These are phyloP conservation scores for Mylabris phalerata DNA, from an alignment of 1,140 invertebrate species.

Conservation along the genomic window DNA sequence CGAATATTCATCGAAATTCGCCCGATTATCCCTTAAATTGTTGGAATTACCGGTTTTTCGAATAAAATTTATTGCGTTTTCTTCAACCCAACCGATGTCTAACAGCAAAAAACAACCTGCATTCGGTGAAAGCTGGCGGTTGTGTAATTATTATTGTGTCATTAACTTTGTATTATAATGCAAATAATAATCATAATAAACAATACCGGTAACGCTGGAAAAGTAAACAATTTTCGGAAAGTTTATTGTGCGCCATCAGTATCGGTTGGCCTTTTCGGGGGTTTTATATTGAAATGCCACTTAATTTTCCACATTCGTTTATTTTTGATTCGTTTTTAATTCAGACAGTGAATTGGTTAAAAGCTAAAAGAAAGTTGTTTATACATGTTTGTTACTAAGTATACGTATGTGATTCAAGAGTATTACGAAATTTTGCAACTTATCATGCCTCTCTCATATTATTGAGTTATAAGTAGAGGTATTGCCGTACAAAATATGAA, in stretches of 20 bases:
- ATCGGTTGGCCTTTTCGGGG: neutral
- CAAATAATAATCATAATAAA: slow-evolving; percentile 10
- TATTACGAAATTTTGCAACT: slow-evolving; percentile 19
- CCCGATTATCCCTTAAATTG: slow-evolving; percentile 5
- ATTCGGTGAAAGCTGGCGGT: slow-evolving; percentile 16
- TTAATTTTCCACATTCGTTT: neutral
- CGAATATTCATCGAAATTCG: slow-evolving; percentile 1
- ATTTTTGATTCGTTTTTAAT: slow-evolving; percentile 2
- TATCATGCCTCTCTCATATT: slow-evolving; percentile 11
- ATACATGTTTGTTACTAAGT: neutral
- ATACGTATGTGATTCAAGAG: neutral
- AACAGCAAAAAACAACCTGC: slow-evolving; percentile 9
- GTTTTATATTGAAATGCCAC: neutral
- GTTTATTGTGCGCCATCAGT: neutral
- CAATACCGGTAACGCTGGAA: slow-evolving; percentile 1
- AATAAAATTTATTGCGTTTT: slow-evolving; percentile 14
- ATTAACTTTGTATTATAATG: slow-evolving; percentile 11
- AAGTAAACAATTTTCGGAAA: slow-evolving; percentile 2
- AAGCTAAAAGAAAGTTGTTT: slow-evolving; percentile 19
- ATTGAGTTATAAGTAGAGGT: too few relatives aligned
- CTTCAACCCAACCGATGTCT: too few relatives aligned
- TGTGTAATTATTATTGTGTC: slow-evolving; percentile 19
- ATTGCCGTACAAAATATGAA: neutral
- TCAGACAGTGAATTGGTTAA: neutral
- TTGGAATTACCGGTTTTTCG: slow-evolving; percentile 3